Evolutionary conservation across 2,113 vertebrate genomes (phyloP).

Genomic region (Syngnathus floridae): DNA sequence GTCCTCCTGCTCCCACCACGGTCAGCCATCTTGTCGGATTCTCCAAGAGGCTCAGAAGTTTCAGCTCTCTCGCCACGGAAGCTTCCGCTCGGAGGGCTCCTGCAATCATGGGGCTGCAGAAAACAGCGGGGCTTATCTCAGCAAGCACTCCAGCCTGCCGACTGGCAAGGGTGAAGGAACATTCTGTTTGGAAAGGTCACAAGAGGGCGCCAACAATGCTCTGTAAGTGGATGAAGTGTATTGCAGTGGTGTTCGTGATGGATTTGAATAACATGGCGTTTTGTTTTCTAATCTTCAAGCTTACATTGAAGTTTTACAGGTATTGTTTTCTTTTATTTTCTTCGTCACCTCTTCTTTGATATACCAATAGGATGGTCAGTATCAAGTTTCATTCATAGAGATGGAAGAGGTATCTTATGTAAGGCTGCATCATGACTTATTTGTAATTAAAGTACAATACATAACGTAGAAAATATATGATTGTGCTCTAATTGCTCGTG

Average conservation of each 20-base stretch:
- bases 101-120: conserved; percentile 29
- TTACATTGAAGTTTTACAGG: conserved; percentile 56
- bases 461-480: too few relatives aligned
- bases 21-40: conserved; percentile 40
- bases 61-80: conserved; percentile 73
- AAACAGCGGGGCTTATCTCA: conserved; percentile 13
- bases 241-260: not conserved
- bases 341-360: not conserved
- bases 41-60: conserved; percentile 73
- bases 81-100: conserved; percentile 80
- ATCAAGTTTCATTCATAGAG: not conserved
- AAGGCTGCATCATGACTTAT: too few relatives aligned
- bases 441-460: too few relatives aligned
- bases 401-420: too few relatives aligned
- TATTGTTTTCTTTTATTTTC: conserved; percentile 32
- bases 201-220: conserved; percentile 45
- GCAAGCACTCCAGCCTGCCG: conserved; percentile 52
- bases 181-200: conserved; percentile 30
- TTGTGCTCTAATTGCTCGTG: too few relatives aligned
- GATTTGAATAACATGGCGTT: not conserved
- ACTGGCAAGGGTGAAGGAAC: conserved; percentile 25
- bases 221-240: conserved; percentile 55
- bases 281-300: conserved; percentile 40
- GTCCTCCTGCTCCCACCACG: conserved; percentile 35
- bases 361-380: not conserved